Conservation (phyloP, 2,797 vertebrate genomes). For the Poecilia wingei region DNA sequence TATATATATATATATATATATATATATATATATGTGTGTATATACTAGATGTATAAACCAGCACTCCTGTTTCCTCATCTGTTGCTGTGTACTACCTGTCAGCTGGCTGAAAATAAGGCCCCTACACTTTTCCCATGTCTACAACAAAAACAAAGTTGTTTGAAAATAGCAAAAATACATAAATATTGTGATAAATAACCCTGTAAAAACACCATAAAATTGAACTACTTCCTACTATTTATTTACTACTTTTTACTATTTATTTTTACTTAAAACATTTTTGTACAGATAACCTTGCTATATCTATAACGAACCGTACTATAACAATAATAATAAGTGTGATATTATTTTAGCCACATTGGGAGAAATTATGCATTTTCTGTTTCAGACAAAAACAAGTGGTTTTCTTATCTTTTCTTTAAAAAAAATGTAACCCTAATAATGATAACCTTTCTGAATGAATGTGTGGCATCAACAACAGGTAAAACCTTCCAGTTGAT, state of each 20-base stretch:
- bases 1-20: no score
- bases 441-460: background rate
- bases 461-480: background rate
- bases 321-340: background rate
- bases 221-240: background rate
- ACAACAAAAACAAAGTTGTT: background rate
- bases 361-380: background rate
- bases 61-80: background rate
- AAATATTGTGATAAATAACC: background rate
- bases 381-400: background rate
- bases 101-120: background rate
- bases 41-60: background rate
- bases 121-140: background rate
- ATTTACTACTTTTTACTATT: background rate
- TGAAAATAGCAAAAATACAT: background rate
- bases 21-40: no score
- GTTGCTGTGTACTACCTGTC: background rate
- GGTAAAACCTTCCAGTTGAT: background rate
- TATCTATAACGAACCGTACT: background rate
- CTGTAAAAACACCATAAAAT: background rate
- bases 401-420: background rate
- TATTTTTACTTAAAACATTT: background rate
- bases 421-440: background rate
- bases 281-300: background rate
- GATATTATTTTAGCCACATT: background rate